Evolutionary conservation across 2,888 invertebrate species (phyloP), one percentile per base, ranked within the genome.

Genomic region (Synergus gifuensis): DNA sequence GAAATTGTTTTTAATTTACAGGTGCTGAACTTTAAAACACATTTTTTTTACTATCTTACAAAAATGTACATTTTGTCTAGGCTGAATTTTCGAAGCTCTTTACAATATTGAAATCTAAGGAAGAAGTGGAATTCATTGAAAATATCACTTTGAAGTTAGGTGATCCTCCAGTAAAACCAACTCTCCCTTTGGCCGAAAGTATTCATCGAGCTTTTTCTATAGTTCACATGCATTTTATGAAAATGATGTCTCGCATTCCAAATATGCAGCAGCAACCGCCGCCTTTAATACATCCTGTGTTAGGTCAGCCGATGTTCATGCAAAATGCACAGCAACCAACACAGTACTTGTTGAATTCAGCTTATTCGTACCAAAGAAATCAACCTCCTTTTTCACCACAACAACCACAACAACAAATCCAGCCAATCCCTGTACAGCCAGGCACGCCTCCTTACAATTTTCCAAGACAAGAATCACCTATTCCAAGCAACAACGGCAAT

Each of bases 171-270:
- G 3, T 0, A 11, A 14, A 64, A 8, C 84, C 84, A 14, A 44
- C 16, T 2, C 28, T 54, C 28, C 22, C 78, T 54, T 63, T 83
- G 28, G 16, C 58, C 5, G 40, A 79, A 7, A n/a, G 77, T 11
- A 28, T 83, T 44, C 54, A 64, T n/a, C 14, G 78, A 18, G 80
- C 77, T 36, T 79, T 81, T 73, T 36, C 28, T 11, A 16, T 54
- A 5, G 0, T 54, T 28, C 36, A 73, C n/a, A 54, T n/a, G 49
- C 76, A 36, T 76, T 69, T 58, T 44, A 42, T 66, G 46, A 76
- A 28, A 42, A 62, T 64, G 79, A 62, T 67, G 7, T 40, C 54
- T 36, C 54, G 36, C 11, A n/a, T 73, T 36, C 36, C 73, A n/a
- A 54, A n/a, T n/a, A 54, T 73, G 54, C 69, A 22, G 28, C 54